Percentiles rank a stretch among this genome's conserved stretches.
phyloP scores from a whole-genome alignment of 37 sponge, comb jelly and placozoan genomes.

The Crambe crambe region DNA sequence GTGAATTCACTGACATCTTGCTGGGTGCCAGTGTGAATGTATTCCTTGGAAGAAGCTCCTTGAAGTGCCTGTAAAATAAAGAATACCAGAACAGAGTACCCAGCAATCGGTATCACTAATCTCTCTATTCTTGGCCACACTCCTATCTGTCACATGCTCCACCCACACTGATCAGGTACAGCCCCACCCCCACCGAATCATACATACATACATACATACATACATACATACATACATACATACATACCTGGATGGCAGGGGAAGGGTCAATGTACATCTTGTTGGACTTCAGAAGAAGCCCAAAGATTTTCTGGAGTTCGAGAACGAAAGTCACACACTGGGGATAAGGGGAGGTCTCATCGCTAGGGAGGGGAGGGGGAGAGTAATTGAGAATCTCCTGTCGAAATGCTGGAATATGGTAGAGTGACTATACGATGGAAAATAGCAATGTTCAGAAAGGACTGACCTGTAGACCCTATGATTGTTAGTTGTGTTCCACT shows the following conservation, averaged over 20 bases:
- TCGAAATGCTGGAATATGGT: slow-evolving; percentile 60
- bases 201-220: slow-evolving; percentile 19
- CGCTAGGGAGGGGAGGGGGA: slow-evolving; percentile 31
- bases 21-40: slow-evolving; percentile 25
- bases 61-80: slow-evolving; percentile 9
- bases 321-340: slow-evolving; percentile 60
- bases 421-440: slow-evolving; percentile 51
- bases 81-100: too few relatives aligned
- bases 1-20: slow-evolving; percentile 79
- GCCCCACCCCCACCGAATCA: too few relatives aligned
- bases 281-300: slow-evolving; percentile 39
- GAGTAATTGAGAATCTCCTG: slow-evolving; percentile 37
- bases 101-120: too few relatives aligned
- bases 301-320: slow-evolving; percentile 74
- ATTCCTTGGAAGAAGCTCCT: slow-evolving; percentile 22
- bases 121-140: too few relatives aligned
- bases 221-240: slow-evolving; percentile 6
- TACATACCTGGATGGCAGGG: slow-evolving; percentile 57
- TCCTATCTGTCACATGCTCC: too few relatives aligned
- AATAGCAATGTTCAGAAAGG: too few relatives aligned
- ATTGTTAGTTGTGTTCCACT: too few relatives aligned
- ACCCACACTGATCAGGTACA: background rate
- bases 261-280: slow-evolving; percentile 64
- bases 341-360: slow-evolving; percentile 8
- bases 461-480: too few relatives aligned